A percentile compares a stretch with the other conserved stretches of the same genome.
phyloP scores from a whole-genome alignment of 2,888 invertebrate species.

The Caenorhabditis sp. region DNA sequence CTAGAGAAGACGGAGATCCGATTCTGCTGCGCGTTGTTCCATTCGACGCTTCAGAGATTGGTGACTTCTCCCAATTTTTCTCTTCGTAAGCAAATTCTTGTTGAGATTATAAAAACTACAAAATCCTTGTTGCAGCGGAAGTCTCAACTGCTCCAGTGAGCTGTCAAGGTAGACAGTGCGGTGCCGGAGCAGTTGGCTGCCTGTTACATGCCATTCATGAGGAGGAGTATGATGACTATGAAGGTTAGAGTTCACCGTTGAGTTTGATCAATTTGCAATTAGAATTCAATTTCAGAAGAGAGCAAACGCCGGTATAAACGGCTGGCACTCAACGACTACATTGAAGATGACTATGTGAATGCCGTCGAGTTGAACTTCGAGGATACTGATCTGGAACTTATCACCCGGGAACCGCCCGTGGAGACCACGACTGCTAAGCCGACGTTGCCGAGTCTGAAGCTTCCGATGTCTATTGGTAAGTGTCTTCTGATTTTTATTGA shows the following conservation, averaged over 20 bases:
- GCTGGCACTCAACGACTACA: conserved; percentile 57
- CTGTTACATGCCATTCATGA: conserved; percentile 62
- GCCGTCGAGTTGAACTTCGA: conserved; percentile 69
- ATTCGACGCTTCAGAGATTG: conserved; percentile 69
- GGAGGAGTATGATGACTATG: conserved; percentile 65
- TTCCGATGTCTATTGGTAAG: conserved; percentile 53
- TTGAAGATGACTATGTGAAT: conserved; percentile 65
- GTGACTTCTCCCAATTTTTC: conserved; percentile 63
- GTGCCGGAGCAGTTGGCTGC: conserved; percentile 70
- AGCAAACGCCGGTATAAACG: conserved; percentile 28
- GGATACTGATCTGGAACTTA: conserved; percentile 61
- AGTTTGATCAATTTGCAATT: conserved; percentile 15
- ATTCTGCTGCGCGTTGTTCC: conserved; percentile 72
- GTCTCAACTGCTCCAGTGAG: conserved; percentile 60
- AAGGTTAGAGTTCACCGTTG: conserved; percentile 25
- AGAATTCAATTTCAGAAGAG: conserved; percentile 38
- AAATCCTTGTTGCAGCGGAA: conserved; percentile 60
- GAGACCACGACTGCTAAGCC: conserved; percentile 40
- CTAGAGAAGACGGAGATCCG: conserved; percentile 51
- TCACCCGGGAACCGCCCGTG: conserved; percentile 37
- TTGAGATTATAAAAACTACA: too few relatives aligned
- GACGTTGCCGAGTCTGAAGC: conserved; percentile 54
- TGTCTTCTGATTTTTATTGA: too few relatives aligned
- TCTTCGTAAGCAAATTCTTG: conserved; percentile 68
- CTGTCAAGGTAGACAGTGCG: conserved; percentile 64